These are phyloP conservation scores for Margarornis squamiger DNA, from an alignment of 2,797 vertebrate species.

Conservation along the genomic window DNA sequence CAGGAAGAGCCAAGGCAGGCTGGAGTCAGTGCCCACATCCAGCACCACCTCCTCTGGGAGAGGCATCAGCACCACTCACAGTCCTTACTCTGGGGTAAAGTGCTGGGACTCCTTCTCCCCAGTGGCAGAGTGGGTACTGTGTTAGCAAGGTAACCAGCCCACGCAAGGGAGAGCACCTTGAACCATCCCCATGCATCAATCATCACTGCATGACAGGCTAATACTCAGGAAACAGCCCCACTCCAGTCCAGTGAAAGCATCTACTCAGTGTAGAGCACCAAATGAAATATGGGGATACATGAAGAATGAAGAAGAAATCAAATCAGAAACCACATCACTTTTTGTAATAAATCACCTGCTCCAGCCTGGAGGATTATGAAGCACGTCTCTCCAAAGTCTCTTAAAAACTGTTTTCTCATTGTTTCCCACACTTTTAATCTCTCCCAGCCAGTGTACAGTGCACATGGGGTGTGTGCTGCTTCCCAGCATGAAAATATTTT, in stretches of 20 bases:
- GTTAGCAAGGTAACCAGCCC: neutral
- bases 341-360: neutral
- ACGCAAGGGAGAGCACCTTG: neutral
- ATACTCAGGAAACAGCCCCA: neutral
- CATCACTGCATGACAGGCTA: accelerated
- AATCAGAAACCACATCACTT: neutral
- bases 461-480: neutral
- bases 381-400: neutral
- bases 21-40: neutral
- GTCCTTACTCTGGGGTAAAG: neutral
- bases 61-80: accelerated
- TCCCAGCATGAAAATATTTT: neutral
- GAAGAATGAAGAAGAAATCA: neutral
- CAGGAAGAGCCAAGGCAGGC: neutral
- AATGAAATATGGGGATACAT: neutral
- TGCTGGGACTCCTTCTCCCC: neutral
- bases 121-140: accelerated
- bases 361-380: neutral
- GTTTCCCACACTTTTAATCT: neutral
- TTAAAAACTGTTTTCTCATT: neutral
- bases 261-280: neutral
- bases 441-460: neutral
- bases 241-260: neutral
- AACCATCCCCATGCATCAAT: accelerated
- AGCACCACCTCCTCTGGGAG: neutral